Evolutionary conservation across 1,140 invertebrate species (phyloP).

Genomic region (Rhysida immarginata): DNA sequence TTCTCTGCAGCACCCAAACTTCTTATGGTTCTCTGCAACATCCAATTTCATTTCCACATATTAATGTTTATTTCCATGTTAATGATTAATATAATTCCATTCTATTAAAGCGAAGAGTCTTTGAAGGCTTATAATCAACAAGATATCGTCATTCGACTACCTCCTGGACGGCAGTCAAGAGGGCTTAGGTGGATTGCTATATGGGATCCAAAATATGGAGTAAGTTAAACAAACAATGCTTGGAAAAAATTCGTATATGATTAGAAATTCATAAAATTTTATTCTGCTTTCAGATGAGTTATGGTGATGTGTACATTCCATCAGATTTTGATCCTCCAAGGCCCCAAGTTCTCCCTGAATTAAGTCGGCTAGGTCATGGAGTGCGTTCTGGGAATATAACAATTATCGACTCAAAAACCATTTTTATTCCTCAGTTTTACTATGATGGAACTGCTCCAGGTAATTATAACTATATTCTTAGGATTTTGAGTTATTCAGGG

Average conservation of each 20-base stretch:
- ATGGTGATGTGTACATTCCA: constrained; percentile 66
- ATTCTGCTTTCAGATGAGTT: no score
- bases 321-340: constrained; percentile 52
- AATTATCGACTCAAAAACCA: constrained; percentile 75
- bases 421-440: constrained; percentile 82
- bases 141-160: constrained; percentile 66
- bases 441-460: constrained; percentile 62
- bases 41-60: not conserved
- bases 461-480: constrained; percentile 4
- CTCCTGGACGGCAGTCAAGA: constrained; percentile 58
- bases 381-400: constrained; percentile 77
- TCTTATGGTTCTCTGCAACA: not conserved
- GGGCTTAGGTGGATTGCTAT: constrained; percentile 80
- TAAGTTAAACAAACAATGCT: no score
- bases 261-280: no score
- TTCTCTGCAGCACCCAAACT: not conserved
- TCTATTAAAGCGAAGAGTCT: constrained; percentile 54
- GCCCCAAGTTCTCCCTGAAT: constrained; percentile 59
- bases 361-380: constrained; percentile 67
- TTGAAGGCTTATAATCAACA: constrained; percentile 54
- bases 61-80: not conserved
- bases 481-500: no score
- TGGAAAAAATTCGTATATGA: no score
- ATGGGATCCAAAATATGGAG: constrained; percentile 76
- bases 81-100: no score